A percentile compares a stretch with the other conserved stretches of the same genome.
These are phyloP conservation scores for Bradypodion ventrale DNA, from an alignment of 2,797 vertebrate genomes.

Conservation along the genomic window DNA sequence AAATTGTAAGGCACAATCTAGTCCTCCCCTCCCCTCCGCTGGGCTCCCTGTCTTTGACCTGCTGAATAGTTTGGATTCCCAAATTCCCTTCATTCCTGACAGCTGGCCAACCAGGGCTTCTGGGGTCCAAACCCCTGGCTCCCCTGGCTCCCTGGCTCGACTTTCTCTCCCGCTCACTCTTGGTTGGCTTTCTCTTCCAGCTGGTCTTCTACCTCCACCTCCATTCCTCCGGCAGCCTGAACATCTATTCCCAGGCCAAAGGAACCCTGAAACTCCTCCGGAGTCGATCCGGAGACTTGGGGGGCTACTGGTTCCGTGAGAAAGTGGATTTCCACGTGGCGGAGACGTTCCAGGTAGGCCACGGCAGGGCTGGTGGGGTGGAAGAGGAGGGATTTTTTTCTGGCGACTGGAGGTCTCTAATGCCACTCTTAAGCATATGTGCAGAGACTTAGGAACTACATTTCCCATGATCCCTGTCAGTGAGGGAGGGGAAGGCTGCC, in stretches of 20 bases:
- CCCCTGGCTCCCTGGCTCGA: no score
- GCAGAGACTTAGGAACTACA: accelerated
- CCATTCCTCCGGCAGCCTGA: constrained; percentile 79
- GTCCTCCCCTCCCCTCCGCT: no score
- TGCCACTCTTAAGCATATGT: no score
- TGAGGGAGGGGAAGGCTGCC: background rate
- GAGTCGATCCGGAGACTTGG: constrained; percentile 80
- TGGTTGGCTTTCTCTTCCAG: constrained; percentile 62
- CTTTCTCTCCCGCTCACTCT: background rate
- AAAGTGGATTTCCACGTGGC: constrained; percentile 77
- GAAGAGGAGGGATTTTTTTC: no score
- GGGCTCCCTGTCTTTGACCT: no score
- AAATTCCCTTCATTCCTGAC: no score
- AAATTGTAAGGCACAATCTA: no score
- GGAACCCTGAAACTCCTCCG: constrained; percentile 55
- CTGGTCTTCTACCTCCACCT: constrained; percentile 88
- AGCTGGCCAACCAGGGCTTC: no score
- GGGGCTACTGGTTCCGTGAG: constrained; percentile 87
- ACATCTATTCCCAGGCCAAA: constrained; percentile 45
- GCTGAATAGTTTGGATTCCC: no score
- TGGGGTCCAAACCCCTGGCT: no score
- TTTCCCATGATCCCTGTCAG: no score
- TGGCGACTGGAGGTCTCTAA: no score
- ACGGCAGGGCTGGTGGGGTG: background rate
- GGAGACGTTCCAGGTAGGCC: constrained; percentile 78